Base-by-base conservation (phyloP, 2,113 vertebrate genomes). In the Saccopteryx bilineata region DNA sequence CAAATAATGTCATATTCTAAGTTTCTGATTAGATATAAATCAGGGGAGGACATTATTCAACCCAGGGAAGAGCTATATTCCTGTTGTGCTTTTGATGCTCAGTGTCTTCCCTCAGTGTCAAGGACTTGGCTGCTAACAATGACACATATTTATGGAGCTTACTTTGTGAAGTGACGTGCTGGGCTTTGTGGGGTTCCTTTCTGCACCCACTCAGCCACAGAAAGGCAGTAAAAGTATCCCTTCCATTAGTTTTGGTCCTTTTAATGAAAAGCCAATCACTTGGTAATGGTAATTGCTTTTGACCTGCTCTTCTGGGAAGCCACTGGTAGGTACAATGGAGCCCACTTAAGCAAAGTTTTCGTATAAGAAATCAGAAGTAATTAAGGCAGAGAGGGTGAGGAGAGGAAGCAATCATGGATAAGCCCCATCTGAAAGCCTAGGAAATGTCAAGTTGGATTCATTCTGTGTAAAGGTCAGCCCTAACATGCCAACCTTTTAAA, bases 401-500 rank as follows among this genome's bases (percentile, higher is more conserved):
- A 89, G 82, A 78, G 91, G 84, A 96, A 96, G 88, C 93, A 96
- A 87, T 94, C 89, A 60, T 83, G 83, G 89, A 65, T 61, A 82
- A 95, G 86, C 52, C 69, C 96, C 83, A 72, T 90, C 97, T 91
- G 71, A 75, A 91, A 96, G 81, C 89, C 87, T 63, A 31, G 89
- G 76, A 97, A 98, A 98, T 97, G 96, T 96, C 97, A 98, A 94
- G 79, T 89, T 96, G 94, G 88, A 97, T 93, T 96, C 95, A 94
- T 80, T 98, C 95, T 97, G 95, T 95, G 93, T 96, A 96, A 97
- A 97, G 97, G 96, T 97, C 97, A 98, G 87, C 91, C 75, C 91
- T 96, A 95, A 97, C 97, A 96, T 86, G 94, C 95, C 96, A 97
- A 96, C 95, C 96, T 97, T 97, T 96, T 89, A 92, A 95, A 96